phyloP scores from a whole-genome alignment of 2,113 vertebrate genomes.

The Sphaerodactylus townsendi region DNA sequence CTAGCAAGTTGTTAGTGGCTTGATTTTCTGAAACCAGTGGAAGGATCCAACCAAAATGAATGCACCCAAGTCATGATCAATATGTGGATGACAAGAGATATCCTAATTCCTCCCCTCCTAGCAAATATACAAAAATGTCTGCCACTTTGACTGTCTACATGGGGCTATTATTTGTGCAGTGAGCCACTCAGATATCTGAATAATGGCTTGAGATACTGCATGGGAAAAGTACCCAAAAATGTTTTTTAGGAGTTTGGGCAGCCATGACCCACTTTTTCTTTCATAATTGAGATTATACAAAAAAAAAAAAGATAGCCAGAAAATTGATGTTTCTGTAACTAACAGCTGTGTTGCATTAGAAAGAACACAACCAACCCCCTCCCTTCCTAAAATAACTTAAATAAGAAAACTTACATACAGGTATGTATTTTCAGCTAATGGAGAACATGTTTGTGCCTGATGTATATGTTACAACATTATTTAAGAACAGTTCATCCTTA shows the following conservation, averaged over 20 bases:
- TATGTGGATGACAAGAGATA: not conserved
- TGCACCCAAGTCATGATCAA: not conserved
- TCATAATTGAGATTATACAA: not conserved
- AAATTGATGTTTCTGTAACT: not conserved
- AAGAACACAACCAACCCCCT: not conserved
- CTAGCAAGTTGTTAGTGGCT: too few species aligned
- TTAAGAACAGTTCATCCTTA: constrained; percentile 23
- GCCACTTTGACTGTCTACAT: not conserved
- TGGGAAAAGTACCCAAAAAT: not conserved
- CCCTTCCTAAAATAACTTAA: not conserved
- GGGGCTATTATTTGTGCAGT: not conserved
- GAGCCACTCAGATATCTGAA: not conserved
- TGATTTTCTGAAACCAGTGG: too few species aligned
- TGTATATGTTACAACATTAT: constrained; percentile 4
- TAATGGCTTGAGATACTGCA: not conserved
- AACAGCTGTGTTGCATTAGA: not conserved
- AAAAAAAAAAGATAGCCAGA: not conserved
- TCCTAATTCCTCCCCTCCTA: not conserved
- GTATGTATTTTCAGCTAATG: not conserved
- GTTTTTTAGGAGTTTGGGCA: not conserved
- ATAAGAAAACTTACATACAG: not conserved
- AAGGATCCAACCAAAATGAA: too few species aligned
- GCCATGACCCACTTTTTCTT: not conserved
- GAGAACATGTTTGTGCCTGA: constrained; percentile 19
- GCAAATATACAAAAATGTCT: not conserved